Percentiles rank a stretch among this genome's conserved stretches.
Evolutionary conservation across 2,113 vertebrate species (phyloP).

Genomic region (Plotosus lineatus): DNA sequence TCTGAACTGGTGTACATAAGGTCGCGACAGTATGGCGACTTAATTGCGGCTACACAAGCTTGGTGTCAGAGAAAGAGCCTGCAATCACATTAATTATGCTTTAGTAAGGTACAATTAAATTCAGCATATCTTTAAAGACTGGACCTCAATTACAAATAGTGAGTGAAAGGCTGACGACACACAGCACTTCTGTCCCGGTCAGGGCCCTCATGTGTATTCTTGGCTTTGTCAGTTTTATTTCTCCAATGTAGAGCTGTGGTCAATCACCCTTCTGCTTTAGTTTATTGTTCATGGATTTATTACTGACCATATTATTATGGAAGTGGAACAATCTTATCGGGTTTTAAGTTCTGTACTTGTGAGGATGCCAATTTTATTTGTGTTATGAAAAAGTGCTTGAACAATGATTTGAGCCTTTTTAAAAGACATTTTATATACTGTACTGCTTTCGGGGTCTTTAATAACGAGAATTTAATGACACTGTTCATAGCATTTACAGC

Average conservation of each 20-base stretch:
- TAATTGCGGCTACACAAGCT: slow-evolving; percentile 42
- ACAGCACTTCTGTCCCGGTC: neutral
- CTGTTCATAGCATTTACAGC: neutral
- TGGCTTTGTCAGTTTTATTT: slow-evolving; percentile 14
- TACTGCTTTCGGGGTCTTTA: neutral
- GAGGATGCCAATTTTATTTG: neutral
- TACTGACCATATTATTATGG: neutral
- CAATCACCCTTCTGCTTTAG: neutral
- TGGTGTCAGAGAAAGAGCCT: slow-evolving; percentile 30
- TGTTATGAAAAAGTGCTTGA: slow-evolving; percentile 13
- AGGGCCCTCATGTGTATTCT: slow-evolving; percentile 1
- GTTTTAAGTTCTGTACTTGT: slow-evolving; percentile 13
- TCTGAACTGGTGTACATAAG: slow-evolving; percentile 20
- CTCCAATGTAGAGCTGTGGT: neutral
- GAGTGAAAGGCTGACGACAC: slow-evolving; percentile 13
- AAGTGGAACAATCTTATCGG: slow-evolving; percentile 1
- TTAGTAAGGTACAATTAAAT: slow-evolving; percentile 36
- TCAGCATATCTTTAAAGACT: slow-evolving; percentile 41
- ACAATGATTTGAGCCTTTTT: neutral
- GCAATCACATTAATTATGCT: slow-evolving; percentile 46
- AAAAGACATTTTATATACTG: neutral
- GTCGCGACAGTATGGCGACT: slow-evolving; percentile 26
- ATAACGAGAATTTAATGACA: neutral
- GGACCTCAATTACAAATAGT: neutral
- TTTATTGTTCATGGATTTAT: neutral